These are phyloP conservation scores for Prinia subflava DNA, from an alignment of 2,113 vertebrate genomes.

Conservation along the genomic window DNA sequence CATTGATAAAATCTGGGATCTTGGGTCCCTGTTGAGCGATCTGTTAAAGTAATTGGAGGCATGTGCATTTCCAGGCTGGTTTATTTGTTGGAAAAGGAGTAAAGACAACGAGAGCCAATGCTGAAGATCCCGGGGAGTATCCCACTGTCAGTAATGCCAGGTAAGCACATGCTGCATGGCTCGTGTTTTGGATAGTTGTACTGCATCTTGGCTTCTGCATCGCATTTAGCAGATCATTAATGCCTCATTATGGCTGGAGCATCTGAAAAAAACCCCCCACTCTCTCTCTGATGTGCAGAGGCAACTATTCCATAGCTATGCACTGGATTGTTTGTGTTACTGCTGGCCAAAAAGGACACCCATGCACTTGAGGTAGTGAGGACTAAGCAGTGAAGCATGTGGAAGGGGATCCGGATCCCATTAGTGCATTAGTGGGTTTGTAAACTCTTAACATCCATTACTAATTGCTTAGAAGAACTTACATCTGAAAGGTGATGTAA, in stretches of 20 bases:
- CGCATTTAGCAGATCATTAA: slow-evolving; percentile 11
- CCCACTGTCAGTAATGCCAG: slow-evolving; percentile 52
- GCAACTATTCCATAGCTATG: neutral
- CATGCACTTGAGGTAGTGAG: neutral
- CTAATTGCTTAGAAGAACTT: neutral
- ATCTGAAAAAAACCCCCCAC: neutral
- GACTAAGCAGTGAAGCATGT: neutral
- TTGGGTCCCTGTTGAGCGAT: neutral
- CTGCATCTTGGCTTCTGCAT: neutral
- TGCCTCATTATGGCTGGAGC: neutral
- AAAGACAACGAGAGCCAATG: slow-evolving; percentile 33
- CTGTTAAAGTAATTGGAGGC: neutral
- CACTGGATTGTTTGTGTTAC: neutral
- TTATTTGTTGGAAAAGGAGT: slow-evolving; percentile 65
- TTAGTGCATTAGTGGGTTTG: neutral
- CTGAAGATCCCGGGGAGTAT: slow-evolving; percentile 65
- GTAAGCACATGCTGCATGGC: neutral
- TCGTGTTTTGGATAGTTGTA: neutral
- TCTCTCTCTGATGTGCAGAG: neutral
- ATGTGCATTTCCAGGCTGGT: slow-evolving; percentile 28
- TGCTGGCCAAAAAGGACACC: neutral
- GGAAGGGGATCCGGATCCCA: neutral
- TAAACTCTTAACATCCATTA: neutral
- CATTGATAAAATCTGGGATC: neutral
- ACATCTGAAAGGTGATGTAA: neutral